A percentile compares a stretch with the other conserved stretches of the same genome.
phyloP scores from a whole-genome alignment of 2,888 invertebrate genomes.

The Drosophila birchii region DNA sequence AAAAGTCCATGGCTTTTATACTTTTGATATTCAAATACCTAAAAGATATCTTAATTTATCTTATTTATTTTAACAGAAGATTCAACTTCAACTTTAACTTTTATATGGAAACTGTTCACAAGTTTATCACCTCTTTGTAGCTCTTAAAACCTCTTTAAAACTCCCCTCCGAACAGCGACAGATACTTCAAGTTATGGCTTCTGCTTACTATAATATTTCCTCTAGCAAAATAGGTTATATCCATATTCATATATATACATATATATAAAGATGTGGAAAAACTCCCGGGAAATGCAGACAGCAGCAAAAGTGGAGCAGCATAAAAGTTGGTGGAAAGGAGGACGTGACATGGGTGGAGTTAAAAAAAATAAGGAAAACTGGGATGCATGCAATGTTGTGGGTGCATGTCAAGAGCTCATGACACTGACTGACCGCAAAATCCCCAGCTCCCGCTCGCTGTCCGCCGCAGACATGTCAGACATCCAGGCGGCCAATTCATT shows the following conservation, averaged over 20 bases:
- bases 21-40: too few relatives aligned
- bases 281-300: slow-evolving; percentile 19
- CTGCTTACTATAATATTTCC: neutral
- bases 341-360: slow-evolving; percentile 6
- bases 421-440: slow-evolving; percentile 51
- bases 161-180: neutral
- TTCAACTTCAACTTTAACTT: neutral
- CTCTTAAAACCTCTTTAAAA: neutral
- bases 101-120: too few relatives aligned
- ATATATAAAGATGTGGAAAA: neutral
- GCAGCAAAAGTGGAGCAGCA: slow-evolving; percentile 36
- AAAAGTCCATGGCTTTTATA: too few relatives aligned
- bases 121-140: neutral
- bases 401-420: slow-evolving; percentile 53
- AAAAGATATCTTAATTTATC: neutral
- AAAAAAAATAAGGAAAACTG: neutral
- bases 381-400: slow-evolving; percentile 19
- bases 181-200: neutral
- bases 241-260: slow-evolving; percentile 2
- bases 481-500: slow-evolving; percentile 66
- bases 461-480: slow-evolving; percentile 61
- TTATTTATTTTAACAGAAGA: neutral
- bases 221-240: slow-evolving; percentile 7
- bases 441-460: slow-evolving; percentile 12
- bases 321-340: slow-evolving; percentile 4